These are phyloP conservation scores for Procambarus virginalis DNA, from an alignment of 1,140 invertebrate genomes.

Conservation along the genomic window DNA sequence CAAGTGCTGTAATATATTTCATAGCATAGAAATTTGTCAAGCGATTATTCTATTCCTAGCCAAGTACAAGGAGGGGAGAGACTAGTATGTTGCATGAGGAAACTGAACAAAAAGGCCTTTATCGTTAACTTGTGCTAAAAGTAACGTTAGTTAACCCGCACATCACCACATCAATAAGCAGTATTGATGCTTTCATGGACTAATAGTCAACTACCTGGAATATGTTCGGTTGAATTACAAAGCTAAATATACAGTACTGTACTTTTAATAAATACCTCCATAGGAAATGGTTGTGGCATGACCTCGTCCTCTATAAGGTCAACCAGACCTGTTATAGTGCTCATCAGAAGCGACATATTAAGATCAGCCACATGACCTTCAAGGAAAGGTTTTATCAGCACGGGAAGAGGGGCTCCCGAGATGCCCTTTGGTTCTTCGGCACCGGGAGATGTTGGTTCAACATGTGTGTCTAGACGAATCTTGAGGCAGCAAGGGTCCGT, in stretches of 20 bases:
- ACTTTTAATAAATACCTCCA: conserved; percentile 78
- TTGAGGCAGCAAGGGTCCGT: conserved; percentile 57
- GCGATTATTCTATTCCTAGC: conserved; percentile 84
- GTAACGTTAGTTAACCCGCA: no score
- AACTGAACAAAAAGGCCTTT: no score
- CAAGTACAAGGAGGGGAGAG: no score
- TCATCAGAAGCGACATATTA: conserved; percentile 84
- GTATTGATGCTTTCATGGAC: no score
- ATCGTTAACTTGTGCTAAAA: no score
- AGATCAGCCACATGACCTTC: conserved; percentile 82
- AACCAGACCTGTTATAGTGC: conserved; percentile 83
- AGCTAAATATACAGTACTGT: no score
- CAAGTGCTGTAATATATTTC: conserved; percentile 74
- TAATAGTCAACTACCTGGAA: no score
- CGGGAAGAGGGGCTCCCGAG: conserved; percentile 42
- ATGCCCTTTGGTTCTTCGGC: conserved; percentile 38
- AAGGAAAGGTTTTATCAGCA: conserved; percentile 72
- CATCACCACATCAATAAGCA: no score
- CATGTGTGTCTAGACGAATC: conserved; percentile 57
- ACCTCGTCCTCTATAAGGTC: conserved; percentile 92
- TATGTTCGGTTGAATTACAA: no score
- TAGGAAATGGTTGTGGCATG: conserved; percentile 83
- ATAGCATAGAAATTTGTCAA: conserved; percentile 84
- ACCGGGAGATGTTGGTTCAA: background rate
- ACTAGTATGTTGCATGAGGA: no score